Base-by-base conservation (phyloP, 2,113 vertebrate species). In the Barbus barbus region DNA sequence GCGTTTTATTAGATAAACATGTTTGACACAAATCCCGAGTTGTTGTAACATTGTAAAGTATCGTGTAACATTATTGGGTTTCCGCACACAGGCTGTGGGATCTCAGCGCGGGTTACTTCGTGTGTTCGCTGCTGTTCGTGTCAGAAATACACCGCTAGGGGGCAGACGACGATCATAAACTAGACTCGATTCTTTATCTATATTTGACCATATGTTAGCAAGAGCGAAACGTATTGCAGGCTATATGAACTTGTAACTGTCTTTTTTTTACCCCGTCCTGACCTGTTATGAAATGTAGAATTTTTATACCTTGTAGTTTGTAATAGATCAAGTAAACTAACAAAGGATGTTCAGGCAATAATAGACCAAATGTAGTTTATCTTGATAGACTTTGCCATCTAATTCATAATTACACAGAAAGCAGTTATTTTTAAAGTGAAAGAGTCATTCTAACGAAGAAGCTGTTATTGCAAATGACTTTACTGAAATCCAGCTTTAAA, bases 101-200 rank as follows among this genome's bases (percentile, higher is more conserved):
- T 85, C 72, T 83, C 58, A 78, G 82, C 61, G 79, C 78, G 63
- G 82, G 90, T 86, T 87, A 65, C 73, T 67, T 65, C 33, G 51
- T 83, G 78, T 72, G 80, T 46, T 82, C 75, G 69, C 58, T 60
- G 53, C 81, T 83, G 84, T 56, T 90, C 87, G 89, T 92, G 91
- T 89, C 93, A 89, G 69, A 78, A 84, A 65, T 87, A 88, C 84
- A 95, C 96, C 97, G 95, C 96, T 97, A 98, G 97, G 96, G 96
- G 96, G 97, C 97, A 97, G 95, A 96, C 91, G 92, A 93, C 93
- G 96, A 96, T 97, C 96, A 96, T 93, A 94, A 96, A 96, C 96
- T 93, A 91, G 89, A 95, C 95, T 95, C 94, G 95, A 97, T 95
- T 91, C 89, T 89, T 89, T 87, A 93, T 92, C 91, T 91, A 85